Conservation (phyloP, 2,888 invertebrate species). For the Meloe dianella region DNA sequence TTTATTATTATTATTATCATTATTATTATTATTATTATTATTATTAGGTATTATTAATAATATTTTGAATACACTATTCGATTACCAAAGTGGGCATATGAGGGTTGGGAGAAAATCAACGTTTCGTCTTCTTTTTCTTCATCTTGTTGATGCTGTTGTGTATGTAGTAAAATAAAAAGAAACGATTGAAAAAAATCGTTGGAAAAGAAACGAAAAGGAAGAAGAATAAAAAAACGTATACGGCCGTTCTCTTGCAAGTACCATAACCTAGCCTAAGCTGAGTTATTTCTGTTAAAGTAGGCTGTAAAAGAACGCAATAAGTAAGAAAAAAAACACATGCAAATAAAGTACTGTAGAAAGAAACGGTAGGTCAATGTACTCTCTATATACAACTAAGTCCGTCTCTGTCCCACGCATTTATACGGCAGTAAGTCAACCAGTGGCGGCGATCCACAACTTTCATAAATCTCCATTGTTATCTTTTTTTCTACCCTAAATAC, state of each 20-base stretch:
- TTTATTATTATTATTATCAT: conserved; percentile 17
- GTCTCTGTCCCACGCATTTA: conserved; percentile 58
- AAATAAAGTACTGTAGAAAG: conserved; percentile 62
- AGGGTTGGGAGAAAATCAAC: conserved; percentile 11
- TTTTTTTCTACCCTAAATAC: too few relatives aligned
- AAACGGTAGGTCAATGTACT: conserved; percentile 60
- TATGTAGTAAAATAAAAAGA: too few relatives aligned
- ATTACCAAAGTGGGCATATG: conserved; percentile 17
- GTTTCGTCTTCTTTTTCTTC: not conserved
- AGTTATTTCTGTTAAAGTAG: conserved; percentile 58
- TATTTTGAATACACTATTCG: conserved; percentile 14
- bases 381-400: conserved; percentile 49
- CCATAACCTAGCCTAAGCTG: conserved; percentile 57
- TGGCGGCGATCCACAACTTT: too few relatives aligned
- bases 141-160: too few relatives aligned
- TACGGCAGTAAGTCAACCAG: conserved; percentile 42
- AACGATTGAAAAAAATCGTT: too few relatives aligned
- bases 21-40: conserved; percentile 18
- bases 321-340: conserved; percentile 58
- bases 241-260: conserved; percentile 30
- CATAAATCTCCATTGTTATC: too few relatives aligned
- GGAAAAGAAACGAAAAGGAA: too few relatives aligned
- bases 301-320: conserved; percentile 58
- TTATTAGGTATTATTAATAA: too few relatives aligned
- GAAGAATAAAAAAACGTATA: not conserved